phyloP scores from a whole-genome alignment of 2,797 vertebrate genomes.

The Centropyge bicolor region DNA sequence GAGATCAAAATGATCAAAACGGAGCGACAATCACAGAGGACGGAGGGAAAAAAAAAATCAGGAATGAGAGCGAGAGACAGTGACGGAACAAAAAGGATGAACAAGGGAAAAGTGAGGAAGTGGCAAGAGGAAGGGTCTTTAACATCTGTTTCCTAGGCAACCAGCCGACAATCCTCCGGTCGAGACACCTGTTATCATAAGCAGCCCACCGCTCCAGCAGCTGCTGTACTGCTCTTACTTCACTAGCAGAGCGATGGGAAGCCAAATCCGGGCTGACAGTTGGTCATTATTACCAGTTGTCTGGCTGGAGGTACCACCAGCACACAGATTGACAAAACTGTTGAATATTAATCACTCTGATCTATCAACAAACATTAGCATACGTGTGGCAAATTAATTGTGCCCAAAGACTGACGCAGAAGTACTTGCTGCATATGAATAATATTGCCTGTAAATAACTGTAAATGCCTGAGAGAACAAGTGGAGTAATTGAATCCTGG shows the following conservation, averaged over 20 bases:
- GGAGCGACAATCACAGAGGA: constrained; percentile 23
- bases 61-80: constrained; percentile 8
- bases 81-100: constrained; percentile 12
- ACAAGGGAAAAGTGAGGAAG: constrained; percentile 34
- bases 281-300: constrained; percentile 69
- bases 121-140: constrained; percentile 57
- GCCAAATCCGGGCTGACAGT: constrained; percentile 63
- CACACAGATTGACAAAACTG: constrained; percentile 50
- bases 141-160: constrained; percentile 81
- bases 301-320: constrained; percentile 48
- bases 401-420: constrained; percentile 25
- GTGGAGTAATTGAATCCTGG: constrained; percentile 24
- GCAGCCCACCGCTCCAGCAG: constrained; percentile 66
- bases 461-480: constrained; percentile 25
- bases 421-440: constrained; percentile 34
- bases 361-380: constrained; percentile 64
- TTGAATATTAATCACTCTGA: constrained; percentile 65
- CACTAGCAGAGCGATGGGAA: constrained; percentile 61
- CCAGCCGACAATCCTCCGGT: constrained; percentile 60
- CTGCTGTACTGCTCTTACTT: constrained; percentile 66
- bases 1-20: constrained; percentile 31
- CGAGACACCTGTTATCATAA: constrained; percentile 79
- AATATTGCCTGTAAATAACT: constrained; percentile 54
- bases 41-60: constrained; percentile 3
- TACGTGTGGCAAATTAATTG: constrained; percentile 55